phyloP scores from a whole-genome alignment of 2,113 vertebrate species.

The Epinephelus fuscoguttatus region DNA sequence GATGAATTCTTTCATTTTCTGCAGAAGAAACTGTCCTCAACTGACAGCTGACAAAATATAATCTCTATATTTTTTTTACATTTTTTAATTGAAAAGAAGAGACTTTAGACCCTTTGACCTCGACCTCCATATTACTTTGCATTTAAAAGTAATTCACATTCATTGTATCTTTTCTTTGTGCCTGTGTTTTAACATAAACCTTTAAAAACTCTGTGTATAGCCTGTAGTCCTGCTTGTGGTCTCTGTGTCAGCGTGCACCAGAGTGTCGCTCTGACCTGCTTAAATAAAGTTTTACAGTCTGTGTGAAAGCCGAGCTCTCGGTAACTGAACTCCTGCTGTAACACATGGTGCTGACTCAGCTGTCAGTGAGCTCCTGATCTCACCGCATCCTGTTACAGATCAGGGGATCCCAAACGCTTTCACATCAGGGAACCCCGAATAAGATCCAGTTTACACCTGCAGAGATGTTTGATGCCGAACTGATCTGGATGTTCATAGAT shows the following conservation, averaged over 20 bases:
- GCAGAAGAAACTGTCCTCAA: too few species aligned
- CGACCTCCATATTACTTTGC: background rate
- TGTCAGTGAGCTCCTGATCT: constrained; percentile 10
- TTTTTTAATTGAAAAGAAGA: background rate
- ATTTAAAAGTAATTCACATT: background rate
- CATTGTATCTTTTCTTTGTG: background rate
- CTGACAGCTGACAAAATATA: too few species aligned
- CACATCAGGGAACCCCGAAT: background rate
- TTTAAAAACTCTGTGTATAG: background rate
- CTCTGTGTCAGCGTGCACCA: background rate
- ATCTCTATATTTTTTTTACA: background rate
- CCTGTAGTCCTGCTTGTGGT: background rate
- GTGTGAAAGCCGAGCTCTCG: constrained; percentile 35
- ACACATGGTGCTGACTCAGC: constrained; percentile 43
- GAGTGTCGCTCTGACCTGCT: constrained; percentile 1
- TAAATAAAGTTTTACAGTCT: constrained; percentile 41
- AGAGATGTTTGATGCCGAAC: background rate
- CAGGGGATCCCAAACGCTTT: background rate
- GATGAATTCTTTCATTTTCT: too few species aligned
- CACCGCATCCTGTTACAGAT: constrained; percentile 3
- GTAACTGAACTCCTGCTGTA: constrained; percentile 48
- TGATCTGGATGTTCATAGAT: background rate
- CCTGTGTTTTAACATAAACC: background rate
- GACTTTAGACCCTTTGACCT: background rate
- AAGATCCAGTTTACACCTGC: background rate